Base-by-base conservation (phyloP, 2,888 invertebrate genomes). In the Heliconius sara region DNA sequence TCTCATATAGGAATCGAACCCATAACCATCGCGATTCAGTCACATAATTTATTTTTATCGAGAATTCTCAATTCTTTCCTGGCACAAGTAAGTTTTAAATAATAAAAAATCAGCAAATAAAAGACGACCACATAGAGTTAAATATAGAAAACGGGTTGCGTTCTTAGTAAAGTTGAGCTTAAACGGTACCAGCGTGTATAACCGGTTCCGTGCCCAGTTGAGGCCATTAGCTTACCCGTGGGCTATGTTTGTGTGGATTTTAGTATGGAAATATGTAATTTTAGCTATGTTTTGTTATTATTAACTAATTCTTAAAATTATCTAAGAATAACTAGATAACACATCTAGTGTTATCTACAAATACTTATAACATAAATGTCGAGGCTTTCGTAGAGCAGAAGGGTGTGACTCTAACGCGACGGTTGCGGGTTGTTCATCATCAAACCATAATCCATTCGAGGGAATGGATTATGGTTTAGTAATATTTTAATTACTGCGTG, bases 91-190 rank as follows among this genome's bases (percentile, higher is more conserved):
- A 13, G 27, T 25, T 27, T 63, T 27, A 63, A 63, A 63, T 27
- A 63, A 25, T 5, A 25, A 63, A 39, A 65, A 27, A 65, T 16
- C 16, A 27, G 27, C 27, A 60, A 60, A 60, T 25, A 65, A 65
- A 65, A 19, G 13, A 30, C 27, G 27, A 27, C 27, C 16, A 65
- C 25, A 27, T 30, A 16, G 25, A 67, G 68, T 70, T 70, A 70
- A 70, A 70, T 43, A 70, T 70, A 70, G 68, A 39, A 70, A 70
- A 70, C 68, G 39, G 5, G 68, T 67, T 67, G 65, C 65, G 65
- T 22, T 67, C 30, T 60, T 60, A 22, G 60, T 19, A 22, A 67
- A 30, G 67, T 22, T 16, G 25, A 16, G 39, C 68, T 70, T 25
- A 43, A 70, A 70, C 68, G 68, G 67, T 67, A 67, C 22, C 34